Evolutionary conservation across 2,113 vertebrate species (phyloP).

Genomic region (Mionectes macconnelli): DNA sequence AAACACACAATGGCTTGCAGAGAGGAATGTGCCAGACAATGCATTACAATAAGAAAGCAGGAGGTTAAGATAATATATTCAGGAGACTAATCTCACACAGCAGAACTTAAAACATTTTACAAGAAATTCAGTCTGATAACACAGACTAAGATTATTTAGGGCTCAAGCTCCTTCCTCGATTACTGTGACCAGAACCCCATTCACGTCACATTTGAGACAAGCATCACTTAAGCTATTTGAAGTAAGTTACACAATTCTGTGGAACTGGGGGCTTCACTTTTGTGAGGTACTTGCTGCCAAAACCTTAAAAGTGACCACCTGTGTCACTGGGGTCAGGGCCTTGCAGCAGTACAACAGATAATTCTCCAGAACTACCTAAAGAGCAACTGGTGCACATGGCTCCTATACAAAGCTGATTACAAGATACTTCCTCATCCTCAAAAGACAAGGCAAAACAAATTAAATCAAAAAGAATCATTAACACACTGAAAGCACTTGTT

Average conservation of each 20-base stretch:
- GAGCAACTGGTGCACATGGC: background rate
- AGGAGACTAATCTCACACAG: background rate
- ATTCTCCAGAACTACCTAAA: background rate
- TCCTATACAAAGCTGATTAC: background rate
- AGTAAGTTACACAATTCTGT: background rate
- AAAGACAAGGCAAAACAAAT: background rate
- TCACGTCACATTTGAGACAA: background rate
- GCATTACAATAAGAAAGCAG: background rate
- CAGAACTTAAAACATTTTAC: background rate
- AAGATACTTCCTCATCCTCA: background rate
- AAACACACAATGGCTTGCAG: background rate
- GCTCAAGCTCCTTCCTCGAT: background rate
- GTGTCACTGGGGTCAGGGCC: background rate
- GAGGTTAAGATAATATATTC: background rate
- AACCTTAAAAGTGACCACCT: background rate
- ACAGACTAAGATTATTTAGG: background rate
- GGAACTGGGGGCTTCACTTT: background rate
- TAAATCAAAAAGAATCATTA: background rate
- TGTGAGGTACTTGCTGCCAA: accelerated
- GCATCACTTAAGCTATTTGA: background rate
- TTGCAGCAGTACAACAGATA: background rate
- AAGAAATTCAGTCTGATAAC: background rate
- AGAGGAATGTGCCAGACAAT: background rate
- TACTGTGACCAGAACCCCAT: background rate
- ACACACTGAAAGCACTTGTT: background rate